Percentiles rank a stretch among this genome's conserved stretches.
These are phyloP conservation scores for Drosophila mimetica DNA, from an alignment of 2,888 invertebrate species.

Conservation along the genomic window DNA sequence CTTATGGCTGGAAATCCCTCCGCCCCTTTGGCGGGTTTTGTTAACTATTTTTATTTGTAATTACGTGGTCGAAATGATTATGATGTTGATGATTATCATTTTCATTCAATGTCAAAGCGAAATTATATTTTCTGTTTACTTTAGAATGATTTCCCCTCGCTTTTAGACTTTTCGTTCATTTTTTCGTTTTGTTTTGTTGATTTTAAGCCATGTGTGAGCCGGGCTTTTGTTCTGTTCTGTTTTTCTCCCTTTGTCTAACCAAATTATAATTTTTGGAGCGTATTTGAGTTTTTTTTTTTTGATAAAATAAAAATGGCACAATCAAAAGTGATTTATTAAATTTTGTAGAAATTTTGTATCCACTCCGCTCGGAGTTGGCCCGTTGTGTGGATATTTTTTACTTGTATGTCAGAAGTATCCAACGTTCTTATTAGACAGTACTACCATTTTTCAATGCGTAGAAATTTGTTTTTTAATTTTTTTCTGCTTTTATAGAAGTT, in stretches of 20 bases:
- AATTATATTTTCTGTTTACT: constrained; percentile 70
- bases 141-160: constrained; percentile 29
- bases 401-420: neutral
- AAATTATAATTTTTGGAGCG: constrained; percentile 37
- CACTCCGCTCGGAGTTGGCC: constrained; percentile 23
- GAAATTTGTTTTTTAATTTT: neutral
- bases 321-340: constrained; percentile 75
- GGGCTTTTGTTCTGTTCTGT: constrained; percentile 34
- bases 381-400: too few relatives aligned
- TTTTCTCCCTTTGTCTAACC: constrained; percentile 34
- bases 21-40: constrained; percentile 2
- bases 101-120: constrained; percentile 41
- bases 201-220: constrained; percentile 64
- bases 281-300: constrained; percentile 51
- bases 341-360: constrained; percentile 42
- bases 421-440: neutral
- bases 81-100: constrained; percentile 61
- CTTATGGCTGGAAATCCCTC: neutral
- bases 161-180: neutral
- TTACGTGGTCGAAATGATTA: constrained; percentile 49
- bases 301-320: constrained; percentile 74
- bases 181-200: constrained; percentile 15
- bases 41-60: constrained; percentile 39
- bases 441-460: too few relatives aligned
- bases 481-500: constrained; percentile 16